phyloP scores from a whole-genome alignment of 2,888 invertebrate species.

The Schrankia costaestrigalis region DNA sequence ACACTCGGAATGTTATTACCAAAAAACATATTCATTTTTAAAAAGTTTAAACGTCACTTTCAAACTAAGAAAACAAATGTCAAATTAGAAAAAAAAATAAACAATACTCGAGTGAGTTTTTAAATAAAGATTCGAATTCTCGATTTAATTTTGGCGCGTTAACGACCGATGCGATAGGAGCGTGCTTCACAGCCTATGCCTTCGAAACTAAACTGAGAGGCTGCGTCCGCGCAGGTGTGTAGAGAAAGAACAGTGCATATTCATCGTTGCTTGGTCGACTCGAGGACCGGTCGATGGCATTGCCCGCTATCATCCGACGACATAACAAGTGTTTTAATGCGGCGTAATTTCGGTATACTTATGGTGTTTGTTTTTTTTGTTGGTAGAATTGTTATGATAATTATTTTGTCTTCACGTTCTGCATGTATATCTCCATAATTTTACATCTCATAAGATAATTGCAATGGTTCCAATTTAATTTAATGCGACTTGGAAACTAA shows the following conservation, averaged over 20 bases:
- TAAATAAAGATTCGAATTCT: slow-evolving; percentile 29
- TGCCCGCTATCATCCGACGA: slow-evolving; percentile 37
- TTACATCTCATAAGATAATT: too few relatives aligned
- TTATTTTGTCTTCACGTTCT: too few relatives aligned
- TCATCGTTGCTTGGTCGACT: slow-evolving; percentile 27
- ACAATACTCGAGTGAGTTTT: slow-evolving; percentile 4
- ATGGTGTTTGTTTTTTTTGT: too few relatives aligned
- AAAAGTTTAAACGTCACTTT: slow-evolving; percentile 8
- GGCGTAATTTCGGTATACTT: slow-evolving; percentile 9
- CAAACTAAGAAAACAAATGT: slow-evolving; percentile 1
- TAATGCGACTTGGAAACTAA: too few relatives aligned
- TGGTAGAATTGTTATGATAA: too few relatives aligned
- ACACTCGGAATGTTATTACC: slow-evolving; percentile 63
- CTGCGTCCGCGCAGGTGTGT: slow-evolving; percentile 49
- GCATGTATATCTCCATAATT: too few relatives aligned
- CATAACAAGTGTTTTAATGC: slow-evolving; percentile 22
- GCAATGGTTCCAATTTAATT: too few relatives aligned
- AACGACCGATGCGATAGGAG: slow-evolving; percentile 45
- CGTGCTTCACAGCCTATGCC: slow-evolving; percentile 64
- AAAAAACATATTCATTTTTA: slow-evolving; percentile 59
- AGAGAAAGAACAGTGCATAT: slow-evolving; percentile 46
- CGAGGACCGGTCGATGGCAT: slow-evolving; percentile 53
- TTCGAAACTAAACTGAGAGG: slow-evolving; percentile 58
- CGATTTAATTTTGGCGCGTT: slow-evolving; percentile 67
- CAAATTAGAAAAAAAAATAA: background rate